Evolutionary conservation across 1,140 invertebrate genomes (phyloP), one percentile per base, ranked within the genome.

Genomic region (Carcinoscorpius rotundicauda): DNA sequence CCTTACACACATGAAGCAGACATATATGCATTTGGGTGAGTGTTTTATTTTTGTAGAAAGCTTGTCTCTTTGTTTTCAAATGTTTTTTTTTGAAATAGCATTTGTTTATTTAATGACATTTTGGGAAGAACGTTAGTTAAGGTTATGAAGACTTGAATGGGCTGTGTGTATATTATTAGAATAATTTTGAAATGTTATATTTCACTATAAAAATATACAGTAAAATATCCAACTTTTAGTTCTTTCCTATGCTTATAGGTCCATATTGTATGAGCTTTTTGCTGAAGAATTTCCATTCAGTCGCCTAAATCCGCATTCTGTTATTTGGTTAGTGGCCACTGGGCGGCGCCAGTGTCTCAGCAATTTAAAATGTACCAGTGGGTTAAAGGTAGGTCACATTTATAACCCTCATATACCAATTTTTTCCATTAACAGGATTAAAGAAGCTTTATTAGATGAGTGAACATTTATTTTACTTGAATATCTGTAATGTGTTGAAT

Each of bases 21-120:
- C 57, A 72, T 77, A 5, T 79, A 72, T 68, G 76, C 78, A 8
- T 79, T 78, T 67, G 78, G 78, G 78, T 79, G 64, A 69, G 72
- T 63, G 4, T 29, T n/a, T n/a, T n/a, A n/a, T n/a, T n/a, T n/a
- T n/a, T n/a, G n/a, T 6, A 59, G 8, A 3, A 49, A 29, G 52
- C 5, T 63, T 56, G n/a, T n/a, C n/a, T n/a, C n/a, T n/a, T n/a
- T n/a, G n/a, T n/a, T n/a, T n/a, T n/a, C n/a, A n/a, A n/a, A 3
- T 64, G 49, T 65, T 51, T 49, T 52, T 51, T 10, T 3, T 10
- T 49, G 9, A 65, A 10, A 11, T 29, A 50, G 11, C 3, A 52
- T 29, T 51, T 53, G 51, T 58, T 10, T 5, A 51, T 65, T 5
- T 64, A 51, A 29, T 58, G 48, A 6, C 6, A 49, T 56, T n/a